Conservation (phyloP, 2,888 invertebrate genomes). For the Cyclophora albipunctata region DNA sequence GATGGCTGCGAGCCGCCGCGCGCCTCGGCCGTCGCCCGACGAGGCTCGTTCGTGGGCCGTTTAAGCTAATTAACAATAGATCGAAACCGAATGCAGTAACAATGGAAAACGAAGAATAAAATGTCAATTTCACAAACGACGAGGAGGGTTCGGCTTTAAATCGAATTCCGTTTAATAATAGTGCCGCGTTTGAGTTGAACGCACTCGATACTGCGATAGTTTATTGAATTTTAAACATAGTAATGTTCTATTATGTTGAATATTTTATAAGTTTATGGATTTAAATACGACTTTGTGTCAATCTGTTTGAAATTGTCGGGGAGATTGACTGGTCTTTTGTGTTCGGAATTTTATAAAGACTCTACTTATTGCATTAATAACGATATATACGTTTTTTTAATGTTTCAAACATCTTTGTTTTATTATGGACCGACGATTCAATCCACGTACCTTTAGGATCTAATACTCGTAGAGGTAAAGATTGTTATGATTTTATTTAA, state of each 20-base stretch:
- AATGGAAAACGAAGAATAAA: conserved; percentile 75
- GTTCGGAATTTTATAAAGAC: neutral
- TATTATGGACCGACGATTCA: too few relatives aligned
- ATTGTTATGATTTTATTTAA: too few relatives aligned
- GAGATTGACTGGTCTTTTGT: neutral
- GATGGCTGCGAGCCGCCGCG: conserved; percentile 8
- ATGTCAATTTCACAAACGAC: conserved; percentile 75
- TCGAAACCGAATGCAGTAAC: conserved; percentile 68
- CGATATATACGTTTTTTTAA: neutral
- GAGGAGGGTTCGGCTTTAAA: conserved; percentile 73
- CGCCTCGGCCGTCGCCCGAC: conserved; percentile 5
- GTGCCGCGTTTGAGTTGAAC: conserved; percentile 70
- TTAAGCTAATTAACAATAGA: conserved; percentile 75
- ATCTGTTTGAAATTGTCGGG: neutral
- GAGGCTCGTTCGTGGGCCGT: conserved; percentile 41
- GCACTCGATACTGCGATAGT: conserved; percentile 68
- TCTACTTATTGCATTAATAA: too few relatives aligned
- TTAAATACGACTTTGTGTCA: too few relatives aligned
- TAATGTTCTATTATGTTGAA: conserved; percentile 7
- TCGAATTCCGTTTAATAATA: conserved; percentile 75
- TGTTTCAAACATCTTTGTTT: neutral
- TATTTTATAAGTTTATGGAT: conserved; percentile 4
- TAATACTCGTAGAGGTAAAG: too few relatives aligned
- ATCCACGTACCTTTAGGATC: too few relatives aligned
- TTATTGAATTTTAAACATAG: conserved; percentile 57